Evolutionary conservation across 2,888 invertebrate genomes (phyloP), one percentile per base, ranked within the genome.

Genomic region (Melieria omissa): DNA sequence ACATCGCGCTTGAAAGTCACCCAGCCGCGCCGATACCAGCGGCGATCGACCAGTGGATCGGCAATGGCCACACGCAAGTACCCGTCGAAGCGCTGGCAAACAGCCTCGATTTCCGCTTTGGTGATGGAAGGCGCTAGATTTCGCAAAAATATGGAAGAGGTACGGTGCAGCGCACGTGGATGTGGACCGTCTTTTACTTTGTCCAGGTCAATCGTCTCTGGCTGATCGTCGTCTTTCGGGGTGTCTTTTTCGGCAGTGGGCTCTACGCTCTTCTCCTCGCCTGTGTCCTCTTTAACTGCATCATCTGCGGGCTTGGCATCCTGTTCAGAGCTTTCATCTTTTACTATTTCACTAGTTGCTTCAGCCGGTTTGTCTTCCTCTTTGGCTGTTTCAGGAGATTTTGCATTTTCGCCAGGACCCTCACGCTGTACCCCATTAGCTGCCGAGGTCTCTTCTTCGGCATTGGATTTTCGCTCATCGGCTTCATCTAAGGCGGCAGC

Each of bases 21-120:
- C 99, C 99, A 99, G 55, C 98, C 99, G 64, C 99, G 92, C 12
- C 99, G 92, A 87, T 96, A 95, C 94, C 98, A 99, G 58, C 97
- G 92, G 41, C 98, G 90, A 84, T 99, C 99, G 0, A 97, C 95
- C 82, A 97, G 92, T 0, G 99, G 99, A 88, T 99, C 99, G 0
- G 99, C 98, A 70, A 99, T 90, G 0, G 98, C 98, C 10, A 99
- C 96, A 66, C 99, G 91, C 72, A 99, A 88, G 86, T 96, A 99
- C 0, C 99, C 99, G 45, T 94, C 93, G 81, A 95, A 97, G 60
- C 94, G 93, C 83, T 93, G 94, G 86, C 97, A 97, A 89, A 98
- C 94, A 47, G 95, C 93, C 89, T 99, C 99, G 5, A 99, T 95
- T 89, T 99, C 99, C 64, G 95, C 94, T 82, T 96, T 96, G 0